phyloP scores from a whole-genome alignment of 2,888 invertebrate genomes.

The Temnothorax ravouxi region DNA sequence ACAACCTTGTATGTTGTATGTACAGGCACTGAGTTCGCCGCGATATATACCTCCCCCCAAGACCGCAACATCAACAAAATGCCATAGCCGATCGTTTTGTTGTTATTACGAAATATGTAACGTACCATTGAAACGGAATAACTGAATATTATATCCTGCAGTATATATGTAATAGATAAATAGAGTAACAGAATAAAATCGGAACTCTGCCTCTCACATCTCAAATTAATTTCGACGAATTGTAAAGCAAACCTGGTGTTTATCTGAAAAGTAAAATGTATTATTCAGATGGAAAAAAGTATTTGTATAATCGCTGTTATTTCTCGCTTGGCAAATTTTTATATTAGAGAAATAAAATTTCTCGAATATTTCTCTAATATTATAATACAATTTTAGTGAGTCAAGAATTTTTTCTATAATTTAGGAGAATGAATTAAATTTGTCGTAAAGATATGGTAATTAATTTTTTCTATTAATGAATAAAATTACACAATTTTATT shows the following conservation, averaged over 20 bases:
- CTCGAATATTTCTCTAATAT: no score
- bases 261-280: not conserved
- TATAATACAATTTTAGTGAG: not conserved
- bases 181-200: slow-evolving; percentile 2
- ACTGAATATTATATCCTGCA: not conserved
- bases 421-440: not conserved
- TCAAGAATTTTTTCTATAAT: not conserved
- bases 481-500: not conserved
- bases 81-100: not conserved
- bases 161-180: not conserved
- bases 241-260: not conserved
- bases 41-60: not conserved
- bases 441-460: no score
- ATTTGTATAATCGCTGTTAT: not conserved
- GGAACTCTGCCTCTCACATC: not conserved
- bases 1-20: no score
- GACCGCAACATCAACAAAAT: not conserved
- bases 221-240: slow-evolving; percentile 21
- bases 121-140: not conserved
- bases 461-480: not conserved
- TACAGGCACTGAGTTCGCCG: not conserved
- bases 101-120: slow-evolving; percentile 15
- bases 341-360: not conserved
- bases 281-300: not conserved
- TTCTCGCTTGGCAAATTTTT: not conserved